These are phyloP conservation scores for Tinea trinotella DNA, from an alignment of 2,888 invertebrate genomes.

Conservation along the genomic window DNA sequence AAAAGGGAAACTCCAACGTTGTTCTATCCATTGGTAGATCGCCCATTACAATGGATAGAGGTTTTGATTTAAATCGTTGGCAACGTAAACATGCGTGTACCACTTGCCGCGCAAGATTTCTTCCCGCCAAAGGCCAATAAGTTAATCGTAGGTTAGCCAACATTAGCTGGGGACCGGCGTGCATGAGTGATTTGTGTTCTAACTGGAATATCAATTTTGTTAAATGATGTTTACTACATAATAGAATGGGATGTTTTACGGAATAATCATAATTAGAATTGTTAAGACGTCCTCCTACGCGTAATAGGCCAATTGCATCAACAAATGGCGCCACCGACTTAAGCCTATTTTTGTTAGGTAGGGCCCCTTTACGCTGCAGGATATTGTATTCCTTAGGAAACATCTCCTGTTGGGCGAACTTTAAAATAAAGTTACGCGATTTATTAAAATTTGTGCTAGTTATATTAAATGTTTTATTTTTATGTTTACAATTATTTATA, in stretches of 20 bases:
- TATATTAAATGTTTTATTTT: not conserved
- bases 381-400: slow-evolving; percentile 16
- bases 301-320: not conserved
- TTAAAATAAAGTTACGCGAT: not conserved
- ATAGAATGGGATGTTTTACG: slow-evolving; percentile 15
- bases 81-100: slow-evolving; percentile 13
- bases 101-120: slow-evolving; percentile 6
- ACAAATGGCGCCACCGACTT: slow-evolving; percentile 16
- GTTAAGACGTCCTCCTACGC: slow-evolving; percentile 12
- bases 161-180: not conserved
- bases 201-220: slow-evolving; percentile 14
- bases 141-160: not conserved
- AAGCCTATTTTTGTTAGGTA: slow-evolving; percentile 6
- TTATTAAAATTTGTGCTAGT: not conserved
- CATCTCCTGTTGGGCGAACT: not conserved
- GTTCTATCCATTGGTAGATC: slow-evolving; percentile 2
- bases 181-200: not conserved
- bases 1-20: slow-evolving; percentile 13
- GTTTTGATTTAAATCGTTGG: not conserved
- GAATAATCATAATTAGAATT: slow-evolving; percentile 15
- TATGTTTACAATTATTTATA: slow-evolving; percentile 6
- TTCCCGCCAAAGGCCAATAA: slow-evolving; percentile 19
- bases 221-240: slow-evolving; percentile 18
- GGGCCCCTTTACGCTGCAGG: not conserved
- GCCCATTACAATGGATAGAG: slow-evolving; percentile 20